Conservation (phyloP, 2,797 vertebrate species). For the Macroramphosus scolopax region DNA sequence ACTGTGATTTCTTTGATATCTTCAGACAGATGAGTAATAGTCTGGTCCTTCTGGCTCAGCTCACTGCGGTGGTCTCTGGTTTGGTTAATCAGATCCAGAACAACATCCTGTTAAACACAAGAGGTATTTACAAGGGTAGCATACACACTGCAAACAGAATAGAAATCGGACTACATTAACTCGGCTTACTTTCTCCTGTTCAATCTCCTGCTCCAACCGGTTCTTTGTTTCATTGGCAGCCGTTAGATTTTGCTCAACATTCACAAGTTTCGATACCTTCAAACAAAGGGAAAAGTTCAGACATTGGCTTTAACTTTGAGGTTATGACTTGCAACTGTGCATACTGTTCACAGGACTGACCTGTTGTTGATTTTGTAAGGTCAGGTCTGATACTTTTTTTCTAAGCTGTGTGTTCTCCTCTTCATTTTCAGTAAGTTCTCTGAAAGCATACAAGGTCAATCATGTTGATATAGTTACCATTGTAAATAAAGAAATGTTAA, state of each 20-base stretch:
- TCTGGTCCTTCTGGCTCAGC: slow-evolving; percentile 81
- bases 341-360: slow-evolving; percentile 60
- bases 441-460: slow-evolving; percentile 45
- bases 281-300: slow-evolving; percentile 20
- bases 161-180: background rate
- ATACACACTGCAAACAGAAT: too few relatives aligned
- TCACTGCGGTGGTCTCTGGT: slow-evolving; percentile 86
- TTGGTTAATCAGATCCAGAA: slow-evolving; percentile 88
- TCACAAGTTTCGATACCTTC: slow-evolving; percentile 42
- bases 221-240: slow-evolving; percentile 70
- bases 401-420: slow-evolving; percentile 80
- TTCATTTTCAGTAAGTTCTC: slow-evolving; percentile 84
- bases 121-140: background rate
- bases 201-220: slow-evolving; percentile 84
- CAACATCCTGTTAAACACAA: slow-evolving; percentile 79
- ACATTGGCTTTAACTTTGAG: background rate
- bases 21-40: slow-evolving; percentile 77
- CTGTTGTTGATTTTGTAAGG: slow-evolving; percentile 80
- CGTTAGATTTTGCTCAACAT: slow-evolving; percentile 76
- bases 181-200: slow-evolving; percentile 84
- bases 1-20: slow-evolving; percentile 89
- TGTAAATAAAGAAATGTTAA: too few relatives aligned
- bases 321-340: slow-evolving; percentile 1
- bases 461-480: slow-evolving; percentile 7
- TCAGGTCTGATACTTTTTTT: slow-evolving; percentile 81